Evolutionary conservation across 2,113 vertebrate genomes (phyloP).

Genomic region (Lepus americanus): DNA sequence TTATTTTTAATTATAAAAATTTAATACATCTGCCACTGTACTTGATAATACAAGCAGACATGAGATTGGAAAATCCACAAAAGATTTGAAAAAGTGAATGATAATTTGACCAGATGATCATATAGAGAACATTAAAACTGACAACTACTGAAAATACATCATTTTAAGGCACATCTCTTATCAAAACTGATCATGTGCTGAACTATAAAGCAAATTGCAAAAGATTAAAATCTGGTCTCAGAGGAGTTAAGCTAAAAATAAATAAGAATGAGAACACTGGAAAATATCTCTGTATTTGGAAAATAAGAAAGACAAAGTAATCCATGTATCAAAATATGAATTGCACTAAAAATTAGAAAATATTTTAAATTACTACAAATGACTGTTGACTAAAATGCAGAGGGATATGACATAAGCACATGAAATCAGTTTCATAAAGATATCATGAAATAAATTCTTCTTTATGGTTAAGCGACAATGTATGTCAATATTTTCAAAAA

Average conservation of each 20-base stretch:
- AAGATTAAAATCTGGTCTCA: not conserved
- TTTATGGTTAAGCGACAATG: conserved; percentile 44
- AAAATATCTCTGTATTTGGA: conserved; percentile 11
- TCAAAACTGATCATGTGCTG: not conserved
- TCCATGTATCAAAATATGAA: not conserved
- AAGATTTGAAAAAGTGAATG: not conserved
- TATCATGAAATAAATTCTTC: conserved; percentile 58
- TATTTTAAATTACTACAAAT: not conserved
- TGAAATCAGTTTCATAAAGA: conserved; percentile 46
- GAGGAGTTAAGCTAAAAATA: not conserved
- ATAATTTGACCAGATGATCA: not conserved
- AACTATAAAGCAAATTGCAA: not conserved
- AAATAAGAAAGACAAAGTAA: not conserved
- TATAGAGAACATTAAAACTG: not conserved
- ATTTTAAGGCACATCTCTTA: not conserved
- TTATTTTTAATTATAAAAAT: no score
- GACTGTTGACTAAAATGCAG: not conserved
- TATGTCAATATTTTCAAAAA: not conserved
- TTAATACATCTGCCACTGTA: not conserved
- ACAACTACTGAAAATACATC: not conserved
- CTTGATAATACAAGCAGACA: not conserved
- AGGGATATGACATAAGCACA: not conserved
- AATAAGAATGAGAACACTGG: conserved; percentile 1
- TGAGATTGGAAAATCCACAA: not conserved
- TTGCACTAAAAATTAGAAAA: not conserved